Base-by-base conservation (phyloP, 2,888 invertebrate genomes). In the Tricholauxania praeusta region DNA sequence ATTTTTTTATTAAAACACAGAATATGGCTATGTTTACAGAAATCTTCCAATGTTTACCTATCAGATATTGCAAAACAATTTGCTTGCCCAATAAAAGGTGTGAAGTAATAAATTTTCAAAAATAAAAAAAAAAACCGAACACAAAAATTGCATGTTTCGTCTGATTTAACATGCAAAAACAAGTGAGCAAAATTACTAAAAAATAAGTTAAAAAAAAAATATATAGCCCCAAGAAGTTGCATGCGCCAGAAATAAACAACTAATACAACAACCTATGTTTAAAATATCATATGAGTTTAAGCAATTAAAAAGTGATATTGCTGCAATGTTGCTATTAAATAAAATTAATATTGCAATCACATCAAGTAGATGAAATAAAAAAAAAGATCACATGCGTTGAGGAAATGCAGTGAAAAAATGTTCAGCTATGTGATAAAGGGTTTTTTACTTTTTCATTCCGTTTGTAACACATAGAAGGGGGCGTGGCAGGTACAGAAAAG, bases 221-320 rank as follows among this genome's bases (percentile, higher is more conserved):
- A 62, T n/a, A 6, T 39, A 62, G 14, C 15, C n/a, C 32, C 28
- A 22, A 39, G 28, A 15, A 62, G 62, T 70, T 49, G 62, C 62
- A 62, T 52, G 65, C n/a, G 17, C 12, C 63, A 67, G 47, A 57
- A 60, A 60, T 51, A 60, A 69, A 57, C 55, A 39, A 47, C 19
- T 57, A 47, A 22, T 1, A 47, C 55, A 17, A 67, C 66, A 53
- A 39, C 53, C 17, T 47, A 10, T 39, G 10, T 39, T 39, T 39
- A 39, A 39, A 39, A 39, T 39, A 39, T 39, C 39, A 10, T 39
- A 39, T 39, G 39, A 1, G 10, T 39, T 5, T 39, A 39, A 39
- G 39, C 28, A 28, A 28, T 28, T 28, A 28, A 28, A 28, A 28
- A 28, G 28, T 3, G 28, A 28, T 28, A 28, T 28, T 28, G 28